phyloP scores from a whole-genome alignment of 2,888 invertebrate genomes.

The Melieria picta region DNA sequence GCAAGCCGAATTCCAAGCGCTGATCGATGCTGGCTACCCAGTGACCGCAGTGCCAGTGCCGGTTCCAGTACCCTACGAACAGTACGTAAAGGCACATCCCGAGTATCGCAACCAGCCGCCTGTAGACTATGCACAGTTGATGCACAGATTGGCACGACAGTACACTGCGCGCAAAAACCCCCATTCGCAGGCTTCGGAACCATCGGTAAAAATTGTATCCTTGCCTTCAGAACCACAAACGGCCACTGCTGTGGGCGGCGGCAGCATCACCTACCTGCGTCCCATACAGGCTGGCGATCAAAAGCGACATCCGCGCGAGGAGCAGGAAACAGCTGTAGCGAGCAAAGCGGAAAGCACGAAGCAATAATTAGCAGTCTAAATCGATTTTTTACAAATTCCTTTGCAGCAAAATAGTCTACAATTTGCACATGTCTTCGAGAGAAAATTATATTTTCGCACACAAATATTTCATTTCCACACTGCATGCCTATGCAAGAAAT shows the following conservation, averaged over 20 bases:
- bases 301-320: constrained; percentile 57
- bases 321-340: constrained; percentile 58
- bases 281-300: constrained; percentile 46
- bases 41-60: constrained; percentile 65
- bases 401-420: no score
- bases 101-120: constrained; percentile 58
- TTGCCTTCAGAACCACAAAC: constrained; percentile 49
- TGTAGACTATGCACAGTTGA: constrained; percentile 55
- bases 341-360: constrained; percentile 48
- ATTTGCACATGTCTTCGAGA: no score
- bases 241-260: constrained; percentile 53
- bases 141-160: constrained; percentile 51
- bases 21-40: constrained; percentile 65
- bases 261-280: constrained; percentile 52
- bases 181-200: constrained; percentile 51
- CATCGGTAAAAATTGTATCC: constrained; percentile 55
- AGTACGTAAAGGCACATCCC: constrained; percentile 62
- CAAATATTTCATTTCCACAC: no score
- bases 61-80: constrained; percentile 64
- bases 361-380: not conserved
- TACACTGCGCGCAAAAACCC: constrained; percentile 30
- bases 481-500: no score
- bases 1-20: constrained; percentile 64
- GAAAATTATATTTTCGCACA: no score
- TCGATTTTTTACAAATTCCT: no score